These are phyloP conservation scores for Dermolepida albohirtum DNA, from an alignment of 2,888 invertebrate species.

Conservation along the genomic window DNA sequence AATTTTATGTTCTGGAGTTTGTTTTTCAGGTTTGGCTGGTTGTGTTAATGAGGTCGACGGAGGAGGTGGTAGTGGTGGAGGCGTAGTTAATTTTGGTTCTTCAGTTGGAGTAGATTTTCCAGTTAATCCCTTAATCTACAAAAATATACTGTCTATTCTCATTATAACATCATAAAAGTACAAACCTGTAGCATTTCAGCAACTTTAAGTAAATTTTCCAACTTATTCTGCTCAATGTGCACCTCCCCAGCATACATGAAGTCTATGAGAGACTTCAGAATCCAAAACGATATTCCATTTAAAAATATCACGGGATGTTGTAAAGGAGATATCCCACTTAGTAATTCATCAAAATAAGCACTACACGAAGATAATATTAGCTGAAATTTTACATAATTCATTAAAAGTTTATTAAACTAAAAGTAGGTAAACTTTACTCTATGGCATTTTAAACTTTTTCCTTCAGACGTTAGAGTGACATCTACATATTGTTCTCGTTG, in stretches of 20 bases:
- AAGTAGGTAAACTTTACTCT: constrained; percentile 58
- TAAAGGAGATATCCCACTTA: constrained; percentile 63
- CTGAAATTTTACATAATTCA: constrained; percentile 52
- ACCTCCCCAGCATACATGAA: constrained; percentile 70
- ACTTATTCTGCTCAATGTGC: constrained; percentile 65
- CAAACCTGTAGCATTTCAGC: constrained; percentile 62
- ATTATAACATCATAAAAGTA: background rate
- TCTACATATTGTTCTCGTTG: constrained; percentile 69
- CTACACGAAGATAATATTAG: constrained; percentile 68
- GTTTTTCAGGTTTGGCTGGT: background rate
- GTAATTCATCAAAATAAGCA: constrained; percentile 67
- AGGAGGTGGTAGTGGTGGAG: constrained; percentile 44
- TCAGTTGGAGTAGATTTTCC: constrained; percentile 48
- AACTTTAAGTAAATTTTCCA: constrained; percentile 65
- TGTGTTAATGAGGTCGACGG: background rate
- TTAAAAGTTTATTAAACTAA: constrained; percentile 7
- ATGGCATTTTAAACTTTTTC: constrained; percentile 68
- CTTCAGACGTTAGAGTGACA: constrained; percentile 69
- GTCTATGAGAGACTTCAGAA: constrained; percentile 66
- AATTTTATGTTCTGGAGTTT: constrained; percentile 5
- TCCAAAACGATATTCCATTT: constrained; percentile 67
- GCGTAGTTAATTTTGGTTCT: constrained; percentile 27
- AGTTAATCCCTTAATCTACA: constrained; percentile 62
- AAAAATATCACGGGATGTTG: constrained; percentile 68
- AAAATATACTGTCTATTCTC: constrained; percentile 11